These are phyloP conservation scores for Drosophila punjabiensis DNA, from an alignment of 1,140 invertebrate species.

Conservation along the genomic window DNA sequence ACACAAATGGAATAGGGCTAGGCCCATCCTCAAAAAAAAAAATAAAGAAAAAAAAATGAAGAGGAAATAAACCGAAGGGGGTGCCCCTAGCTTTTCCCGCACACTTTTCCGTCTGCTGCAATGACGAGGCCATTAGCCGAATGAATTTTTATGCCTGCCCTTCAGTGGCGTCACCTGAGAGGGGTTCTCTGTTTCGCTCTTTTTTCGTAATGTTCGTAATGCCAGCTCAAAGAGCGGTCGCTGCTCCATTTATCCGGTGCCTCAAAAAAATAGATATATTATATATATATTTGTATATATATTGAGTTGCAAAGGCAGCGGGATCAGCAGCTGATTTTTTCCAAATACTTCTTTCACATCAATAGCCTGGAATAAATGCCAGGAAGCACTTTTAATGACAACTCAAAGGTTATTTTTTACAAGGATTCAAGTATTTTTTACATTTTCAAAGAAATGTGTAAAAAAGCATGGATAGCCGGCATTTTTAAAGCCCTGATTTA, in stretches of 20 bases:
- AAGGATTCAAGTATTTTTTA: neutral
- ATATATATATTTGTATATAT: neutral
- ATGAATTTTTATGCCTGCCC: conserved; percentile 72
- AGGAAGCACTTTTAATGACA: neutral
- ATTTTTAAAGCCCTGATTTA: neutral
- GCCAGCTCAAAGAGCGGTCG: conserved; percentile 70
- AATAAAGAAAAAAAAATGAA: neutral
- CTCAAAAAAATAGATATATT: neutral
- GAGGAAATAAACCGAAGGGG: conserved; percentile 1
- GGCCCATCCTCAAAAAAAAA: neutral
- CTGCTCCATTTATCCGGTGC: conserved; percentile 65
- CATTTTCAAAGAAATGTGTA: neutral
- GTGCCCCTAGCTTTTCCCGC: neutral
- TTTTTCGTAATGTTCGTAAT: too few relatives aligned
- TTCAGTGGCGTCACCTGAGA: conserved; percentile 47
- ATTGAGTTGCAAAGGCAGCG: neutral
- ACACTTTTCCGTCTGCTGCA: conserved; percentile 37
- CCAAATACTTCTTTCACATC: neutral
- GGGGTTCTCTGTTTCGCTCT: too few relatives aligned
- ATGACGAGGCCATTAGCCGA: conserved; percentile 76
- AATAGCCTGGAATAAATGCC: neutral
- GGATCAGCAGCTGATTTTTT: conserved; percentile 2
- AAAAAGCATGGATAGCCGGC: neutral
- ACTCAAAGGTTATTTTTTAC: neutral
- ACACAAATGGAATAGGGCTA: conserved; percentile 65